Evolutionary conservation across 2,797 vertebrate genomes (phyloP).

Genomic region (Sebastes ruberrimus): DNA sequence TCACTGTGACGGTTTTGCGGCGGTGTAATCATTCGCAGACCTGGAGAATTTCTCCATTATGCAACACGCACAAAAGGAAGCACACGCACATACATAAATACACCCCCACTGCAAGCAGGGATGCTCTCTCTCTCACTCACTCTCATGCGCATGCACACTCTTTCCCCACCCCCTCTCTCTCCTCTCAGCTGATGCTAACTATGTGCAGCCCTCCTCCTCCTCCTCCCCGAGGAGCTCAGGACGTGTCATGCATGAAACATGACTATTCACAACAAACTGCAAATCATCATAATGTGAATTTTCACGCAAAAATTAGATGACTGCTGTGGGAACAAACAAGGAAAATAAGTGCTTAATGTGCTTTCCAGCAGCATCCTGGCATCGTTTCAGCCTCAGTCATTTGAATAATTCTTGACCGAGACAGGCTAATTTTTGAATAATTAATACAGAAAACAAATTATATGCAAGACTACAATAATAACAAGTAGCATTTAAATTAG

Average conservation of each 20-base stretch:
- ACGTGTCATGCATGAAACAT: slow-evolving; percentile 66
- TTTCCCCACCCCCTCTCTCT: slow-evolving; percentile 51
- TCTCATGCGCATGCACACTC: slow-evolving; percentile 36
- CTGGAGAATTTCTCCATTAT: slow-evolving; percentile 59
- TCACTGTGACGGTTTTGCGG: slow-evolving; percentile 59
- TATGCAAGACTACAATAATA: background rate
- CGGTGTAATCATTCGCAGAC: slow-evolving; percentile 50
- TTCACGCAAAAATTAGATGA: background rate
- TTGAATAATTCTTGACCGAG: background rate
- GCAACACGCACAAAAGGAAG: slow-evolving; percentile 52
- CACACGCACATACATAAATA: slow-evolving; percentile 27
- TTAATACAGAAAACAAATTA: background rate
- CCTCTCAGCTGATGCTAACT: slow-evolving; percentile 60
- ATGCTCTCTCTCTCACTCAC: slow-evolving; percentile 41
- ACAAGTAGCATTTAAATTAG: background rate
- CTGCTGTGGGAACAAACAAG: background rate
- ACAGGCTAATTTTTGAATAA: background rate
- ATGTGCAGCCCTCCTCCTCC: slow-evolving; percentile 37
- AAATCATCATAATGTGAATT: background rate
- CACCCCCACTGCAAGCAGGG: slow-evolving; percentile 51
- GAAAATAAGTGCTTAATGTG: background rate
- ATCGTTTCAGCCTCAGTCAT: background rate
- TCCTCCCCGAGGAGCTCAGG: slow-evolving; percentile 37
- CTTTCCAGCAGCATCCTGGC: background rate
- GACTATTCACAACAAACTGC: slow-evolving; percentile 1